phyloP scores from a whole-genome alignment of 2,888 invertebrate species.

The Cantharis lateralis region DNA sequence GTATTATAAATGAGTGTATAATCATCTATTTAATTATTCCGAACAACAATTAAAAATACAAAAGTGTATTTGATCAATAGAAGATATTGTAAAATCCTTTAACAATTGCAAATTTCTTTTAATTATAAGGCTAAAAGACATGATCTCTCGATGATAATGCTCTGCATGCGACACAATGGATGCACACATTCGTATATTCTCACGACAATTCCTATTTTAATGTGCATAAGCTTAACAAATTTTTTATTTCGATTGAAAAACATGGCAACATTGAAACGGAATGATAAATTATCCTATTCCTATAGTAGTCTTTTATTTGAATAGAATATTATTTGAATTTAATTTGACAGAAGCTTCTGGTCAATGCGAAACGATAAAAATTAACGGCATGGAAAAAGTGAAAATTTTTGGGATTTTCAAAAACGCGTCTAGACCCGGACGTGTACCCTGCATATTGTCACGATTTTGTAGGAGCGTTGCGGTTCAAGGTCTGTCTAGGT shows the following conservation, averaged over 20 bases:
- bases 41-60: slow-evolving; percentile 13
- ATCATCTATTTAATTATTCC: slow-evolving; percentile 17
- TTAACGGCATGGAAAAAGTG: background rate
- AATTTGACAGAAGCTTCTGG: background rate
- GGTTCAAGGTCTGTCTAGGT: slow-evolving; percentile 42
- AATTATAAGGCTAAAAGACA: slow-evolving; percentile 35
- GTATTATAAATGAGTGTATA: background rate
- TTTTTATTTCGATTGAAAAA: background rate
- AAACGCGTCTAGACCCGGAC: slow-evolving; percentile 28
- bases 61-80: slow-evolving; percentile 21
- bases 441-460: slow-evolving; percentile 31
- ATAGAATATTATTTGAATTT: background rate
- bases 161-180: slow-evolving; percentile 46
- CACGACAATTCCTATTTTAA: background rate
- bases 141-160: slow-evolving; percentile 37
- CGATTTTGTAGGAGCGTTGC: slow-evolving; percentile 32
- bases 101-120: slow-evolving; percentile 37
- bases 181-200: slow-evolving; percentile 35
- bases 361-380: background rate
- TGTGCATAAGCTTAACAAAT: background rate
- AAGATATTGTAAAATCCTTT: slow-evolving; percentile 23
- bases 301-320: background rate
- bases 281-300: background rate
- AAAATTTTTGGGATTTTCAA: slow-evolving; percentile 10
- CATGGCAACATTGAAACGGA: background rate